Conservation (phyloP, 2,797 vertebrate genomes). For the Microctenopoma lineatum region DNA sequence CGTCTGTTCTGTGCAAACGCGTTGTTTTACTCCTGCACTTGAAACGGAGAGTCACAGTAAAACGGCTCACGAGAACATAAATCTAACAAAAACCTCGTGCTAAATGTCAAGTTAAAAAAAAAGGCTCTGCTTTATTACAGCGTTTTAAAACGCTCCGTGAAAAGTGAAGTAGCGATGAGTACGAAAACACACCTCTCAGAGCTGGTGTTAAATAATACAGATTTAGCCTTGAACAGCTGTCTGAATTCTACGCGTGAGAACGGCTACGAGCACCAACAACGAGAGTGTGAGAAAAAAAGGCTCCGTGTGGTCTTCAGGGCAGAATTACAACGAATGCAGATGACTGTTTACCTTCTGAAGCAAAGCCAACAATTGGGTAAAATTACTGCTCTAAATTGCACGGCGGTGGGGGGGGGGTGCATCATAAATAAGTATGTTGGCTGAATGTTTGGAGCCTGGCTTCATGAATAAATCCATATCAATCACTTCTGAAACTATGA, state of each 20-base stretch:
- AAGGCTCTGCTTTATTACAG: conserved; percentile 6
- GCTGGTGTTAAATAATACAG: conserved; percentile 26
- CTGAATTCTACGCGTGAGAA: background rate
- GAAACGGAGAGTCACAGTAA: background rate
- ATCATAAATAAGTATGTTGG: conserved; percentile 36
- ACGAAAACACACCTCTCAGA: conserved; percentile 5
- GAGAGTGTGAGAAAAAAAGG: background rate
- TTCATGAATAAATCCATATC: conserved; percentile 73
- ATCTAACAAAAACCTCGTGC: conserved; percentile 9
- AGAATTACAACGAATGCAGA: conserved; percentile 13
- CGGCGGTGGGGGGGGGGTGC: background rate
- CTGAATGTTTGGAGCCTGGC: conserved; percentile 27
- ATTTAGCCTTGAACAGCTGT: conserved; percentile 12
- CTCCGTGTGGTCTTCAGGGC: conserved; percentile 1
- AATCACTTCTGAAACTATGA: conserved; percentile 31
- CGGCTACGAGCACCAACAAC: background rate
- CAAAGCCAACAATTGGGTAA: conserved; percentile 29
- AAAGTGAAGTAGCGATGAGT: background rate
- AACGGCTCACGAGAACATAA: background rate
- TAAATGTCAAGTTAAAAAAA: conserved; percentile 15
- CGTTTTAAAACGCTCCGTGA: background rate
- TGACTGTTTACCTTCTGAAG: conserved; percentile 19
- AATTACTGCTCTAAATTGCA: conserved; percentile 48
- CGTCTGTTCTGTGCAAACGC: background rate
- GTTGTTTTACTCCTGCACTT: background rate